Conservation (phyloP, 2,888 invertebrate genomes). For the Lathronympha strigana region DNA sequence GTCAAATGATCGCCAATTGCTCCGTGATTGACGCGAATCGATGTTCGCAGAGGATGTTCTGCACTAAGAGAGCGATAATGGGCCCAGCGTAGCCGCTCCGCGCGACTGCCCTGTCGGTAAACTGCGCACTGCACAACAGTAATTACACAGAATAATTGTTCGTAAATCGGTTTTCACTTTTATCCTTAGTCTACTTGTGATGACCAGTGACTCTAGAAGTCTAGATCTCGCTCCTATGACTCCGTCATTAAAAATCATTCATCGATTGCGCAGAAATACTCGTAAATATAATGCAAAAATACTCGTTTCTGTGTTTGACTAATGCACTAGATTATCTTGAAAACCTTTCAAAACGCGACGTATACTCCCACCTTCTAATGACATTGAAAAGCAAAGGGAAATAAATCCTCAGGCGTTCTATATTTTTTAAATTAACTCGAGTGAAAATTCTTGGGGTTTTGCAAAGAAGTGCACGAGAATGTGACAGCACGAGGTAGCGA, state of each 20-base stretch:
- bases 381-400: constrained; percentile 26
- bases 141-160: constrained; percentile 65
- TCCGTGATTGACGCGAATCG: constrained; percentile 24
- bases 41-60: constrained; percentile 33
- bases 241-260: too few species aligned
- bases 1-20: constrained; percentile 17
- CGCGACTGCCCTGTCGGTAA: constrained; percentile 52
- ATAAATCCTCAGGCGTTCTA: constrained; percentile 28
- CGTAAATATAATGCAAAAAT: too few species aligned
- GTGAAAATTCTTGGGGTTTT: constrained; percentile 40
- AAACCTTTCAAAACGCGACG: constrained; percentile 9
- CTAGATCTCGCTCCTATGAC: too few species aligned
- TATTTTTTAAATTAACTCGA: constrained; percentile 40
- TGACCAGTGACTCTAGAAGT: too few species aligned
- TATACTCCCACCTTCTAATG: constrained; percentile 23
- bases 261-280: too few species aligned
- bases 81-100: constrained; percentile 51
- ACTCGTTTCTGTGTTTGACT: too few species aligned
- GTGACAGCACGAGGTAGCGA: constrained; percentile 56
- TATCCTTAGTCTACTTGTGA: too few species aligned
- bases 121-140: constrained; percentile 57
- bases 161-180: too few species aligned
- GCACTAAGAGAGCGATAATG: constrained; percentile 49
- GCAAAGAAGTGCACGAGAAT: constrained; percentile 54
- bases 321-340: not conserved